Evolutionary conservation across 2,113 vertebrate species (phyloP).

Genomic region (Lichenostomus cassidix): DNA sequence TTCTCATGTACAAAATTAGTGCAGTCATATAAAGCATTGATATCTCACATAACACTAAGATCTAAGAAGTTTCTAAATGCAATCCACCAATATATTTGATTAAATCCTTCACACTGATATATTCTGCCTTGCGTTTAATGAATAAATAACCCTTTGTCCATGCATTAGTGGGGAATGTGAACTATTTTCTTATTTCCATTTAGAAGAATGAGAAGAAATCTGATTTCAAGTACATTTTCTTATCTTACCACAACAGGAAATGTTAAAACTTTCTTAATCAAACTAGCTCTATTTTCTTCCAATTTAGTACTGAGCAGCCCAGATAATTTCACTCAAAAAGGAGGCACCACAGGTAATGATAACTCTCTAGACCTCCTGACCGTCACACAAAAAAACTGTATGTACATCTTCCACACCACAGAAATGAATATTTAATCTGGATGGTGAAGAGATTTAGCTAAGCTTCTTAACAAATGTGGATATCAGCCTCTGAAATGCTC

Average conservation of each 20-base stretch:
- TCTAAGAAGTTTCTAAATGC: background rate
- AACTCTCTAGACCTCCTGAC: background rate
- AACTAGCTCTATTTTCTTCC: background rate
- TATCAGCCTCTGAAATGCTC: background rate
- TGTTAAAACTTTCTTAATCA: background rate
- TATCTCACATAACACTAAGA: background rate
- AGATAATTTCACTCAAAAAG: background rate
- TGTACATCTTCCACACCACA: fast-evolving
- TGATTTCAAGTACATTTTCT: background rate
- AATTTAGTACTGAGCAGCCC: background rate
- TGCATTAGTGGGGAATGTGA: background rate
- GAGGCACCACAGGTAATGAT: background rate
- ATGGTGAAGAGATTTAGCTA: background rate
- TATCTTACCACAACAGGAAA: background rate
- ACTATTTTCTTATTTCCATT: background rate
- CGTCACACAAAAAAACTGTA: background rate
- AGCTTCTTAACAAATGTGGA: background rate
- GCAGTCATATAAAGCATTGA: background rate
- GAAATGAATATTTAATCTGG: background rate
- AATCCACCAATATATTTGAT: background rate
- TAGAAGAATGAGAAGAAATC: background rate
- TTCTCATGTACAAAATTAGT: background rate
- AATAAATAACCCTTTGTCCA: background rate
- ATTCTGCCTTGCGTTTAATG: background rate
- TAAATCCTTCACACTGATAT: background rate